Evolutionary conservation across 1,140 invertebrate genomes (phyloP).

Genomic region (Belonocnema kinseyi): DNA sequence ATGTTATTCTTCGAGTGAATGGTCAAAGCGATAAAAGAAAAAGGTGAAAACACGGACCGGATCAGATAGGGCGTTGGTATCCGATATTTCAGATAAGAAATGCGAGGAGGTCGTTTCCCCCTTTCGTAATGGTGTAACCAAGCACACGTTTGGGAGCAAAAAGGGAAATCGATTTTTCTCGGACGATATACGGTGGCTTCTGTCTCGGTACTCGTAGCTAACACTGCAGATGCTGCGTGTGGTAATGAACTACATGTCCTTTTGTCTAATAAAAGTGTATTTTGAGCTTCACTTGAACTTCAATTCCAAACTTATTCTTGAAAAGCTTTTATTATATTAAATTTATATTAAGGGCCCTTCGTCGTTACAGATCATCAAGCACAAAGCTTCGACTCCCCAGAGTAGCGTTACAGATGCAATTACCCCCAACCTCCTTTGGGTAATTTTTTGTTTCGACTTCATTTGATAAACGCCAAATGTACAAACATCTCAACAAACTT

Average conservation of each 20-base stretch:
- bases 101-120: not conserved
- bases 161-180: conserved; percentile 5
- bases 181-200: not conserved
- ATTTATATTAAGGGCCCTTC: too few relatives aligned
- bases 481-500: too few relatives aligned
- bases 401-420: too few relatives aligned
- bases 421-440: too few relatives aligned
- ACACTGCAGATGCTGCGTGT: not conserved
- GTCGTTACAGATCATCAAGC: too few relatives aligned
- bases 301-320: too few relatives aligned
- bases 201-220: not conserved
- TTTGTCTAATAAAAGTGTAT: too few relatives aligned
- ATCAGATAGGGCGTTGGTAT: not conserved
- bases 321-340: too few relatives aligned
- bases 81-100: conserved; percentile 22
- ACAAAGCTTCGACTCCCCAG: too few relatives aligned
- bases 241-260: not conserved
- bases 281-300: too few relatives aligned
- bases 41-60: not conserved
- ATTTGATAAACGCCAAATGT: too few relatives aligned
- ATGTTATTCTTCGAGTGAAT: conserved; percentile 7
- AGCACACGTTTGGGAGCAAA: conserved; percentile 10
- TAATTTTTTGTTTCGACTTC: too few relatives aligned
- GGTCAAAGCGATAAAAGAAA: not conserved
- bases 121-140: not conserved